Percentiles rank a stretch among this genome's conserved stretches.
Evolutionary conservation across 2,888 invertebrate genomes (phyloP).

Genomic region (Deilephila elpenor): DNA sequence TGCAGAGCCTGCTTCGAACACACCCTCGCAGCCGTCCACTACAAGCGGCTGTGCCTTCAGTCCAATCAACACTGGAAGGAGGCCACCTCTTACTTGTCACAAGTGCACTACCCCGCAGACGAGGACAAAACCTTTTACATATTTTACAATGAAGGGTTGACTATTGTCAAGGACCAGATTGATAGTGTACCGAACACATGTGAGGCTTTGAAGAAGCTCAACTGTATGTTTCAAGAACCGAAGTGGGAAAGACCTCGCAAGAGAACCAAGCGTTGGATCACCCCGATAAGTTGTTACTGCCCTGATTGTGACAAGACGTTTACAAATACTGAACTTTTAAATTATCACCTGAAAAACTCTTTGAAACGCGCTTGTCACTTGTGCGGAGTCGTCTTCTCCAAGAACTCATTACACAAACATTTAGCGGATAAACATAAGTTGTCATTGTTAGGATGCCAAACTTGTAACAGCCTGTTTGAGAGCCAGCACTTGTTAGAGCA

Average conservation of each 20-base stretch:
- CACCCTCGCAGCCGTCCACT: conserved; percentile 55
- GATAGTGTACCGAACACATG: conserved; percentile 38
- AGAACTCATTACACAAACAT: conserved; percentile 58
- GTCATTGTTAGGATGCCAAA: conserved; percentile 47
- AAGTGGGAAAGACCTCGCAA: conserved; percentile 32
- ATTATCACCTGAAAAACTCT: conserved; percentile 62
- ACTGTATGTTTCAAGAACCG: conserved; percentile 38
- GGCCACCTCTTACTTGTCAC: conserved; percentile 48
- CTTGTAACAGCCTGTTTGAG: conserved; percentile 61
- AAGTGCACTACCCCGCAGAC: conserved; percentile 43
- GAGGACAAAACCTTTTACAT: conserved; percentile 59
- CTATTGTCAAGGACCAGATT: conserved; percentile 50
- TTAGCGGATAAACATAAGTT: conserved; percentile 51
- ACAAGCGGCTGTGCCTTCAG: conserved; percentile 58
- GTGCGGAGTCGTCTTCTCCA: conserved; percentile 57
- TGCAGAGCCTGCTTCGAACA: conserved; percentile 65
- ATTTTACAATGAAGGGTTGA: conserved; percentile 48
- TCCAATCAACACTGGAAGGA: conserved; percentile 62
- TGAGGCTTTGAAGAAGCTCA: conserved; percentile 51
- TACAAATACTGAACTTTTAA: conserved; percentile 50
- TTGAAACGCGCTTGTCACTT: conserved; percentile 55
- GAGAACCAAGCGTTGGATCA: conserved; percentile 19
- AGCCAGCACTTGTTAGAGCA: conserved; percentile 37
- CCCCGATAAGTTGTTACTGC: conserved; percentile 46
- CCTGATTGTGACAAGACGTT: conserved; percentile 63